phyloP scores from a whole-genome alignment of 2,797 vertebrate genomes.

The Dicrostonyx torquatus region DNA sequence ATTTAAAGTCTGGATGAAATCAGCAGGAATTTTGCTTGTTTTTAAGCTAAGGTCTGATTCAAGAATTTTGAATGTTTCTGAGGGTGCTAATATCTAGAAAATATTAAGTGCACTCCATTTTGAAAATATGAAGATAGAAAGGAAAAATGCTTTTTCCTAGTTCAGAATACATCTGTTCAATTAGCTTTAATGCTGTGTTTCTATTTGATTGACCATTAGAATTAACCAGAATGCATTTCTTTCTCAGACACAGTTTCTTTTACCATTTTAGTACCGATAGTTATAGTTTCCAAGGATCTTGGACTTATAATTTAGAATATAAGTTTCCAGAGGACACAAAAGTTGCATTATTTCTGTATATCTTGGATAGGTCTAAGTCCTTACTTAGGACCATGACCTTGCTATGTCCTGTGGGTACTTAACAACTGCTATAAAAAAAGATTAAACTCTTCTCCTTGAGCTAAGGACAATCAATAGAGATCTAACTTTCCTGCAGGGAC shows the following conservation, averaged over 20 bases:
- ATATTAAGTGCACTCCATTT: background rate
- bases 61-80: background rate
- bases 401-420: slow-evolving; percentile 9
- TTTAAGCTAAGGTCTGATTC: background rate
- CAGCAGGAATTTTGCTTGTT: background rate
- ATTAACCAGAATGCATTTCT: background rate
- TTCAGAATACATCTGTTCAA: background rate
- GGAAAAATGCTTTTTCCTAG: background rate
- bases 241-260: background rate
- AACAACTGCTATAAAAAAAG: slow-evolving; percentile 63
- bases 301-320: slow-evolving; percentile 25
- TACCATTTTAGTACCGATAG: slow-evolving; percentile 6
- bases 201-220: background rate
- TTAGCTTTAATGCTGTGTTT: background rate
- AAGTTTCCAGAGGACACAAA: slow-evolving; percentile 19
- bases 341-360: slow-evolving; percentile 35
- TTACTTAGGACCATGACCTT: slow-evolving; percentile 18
- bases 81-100: background rate
- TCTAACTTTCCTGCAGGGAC: slow-evolving; percentile 37
- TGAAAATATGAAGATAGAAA: background rate
- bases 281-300: background rate
- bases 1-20: background rate
- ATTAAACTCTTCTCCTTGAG: slow-evolving; percentile 58
- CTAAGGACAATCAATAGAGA: slow-evolving; percentile 4
- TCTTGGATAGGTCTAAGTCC: slow-evolving; percentile 2